Conservation (phyloP, 1,140 invertebrate genomes). For the Trachymyrmex septentrionalis region DNA sequence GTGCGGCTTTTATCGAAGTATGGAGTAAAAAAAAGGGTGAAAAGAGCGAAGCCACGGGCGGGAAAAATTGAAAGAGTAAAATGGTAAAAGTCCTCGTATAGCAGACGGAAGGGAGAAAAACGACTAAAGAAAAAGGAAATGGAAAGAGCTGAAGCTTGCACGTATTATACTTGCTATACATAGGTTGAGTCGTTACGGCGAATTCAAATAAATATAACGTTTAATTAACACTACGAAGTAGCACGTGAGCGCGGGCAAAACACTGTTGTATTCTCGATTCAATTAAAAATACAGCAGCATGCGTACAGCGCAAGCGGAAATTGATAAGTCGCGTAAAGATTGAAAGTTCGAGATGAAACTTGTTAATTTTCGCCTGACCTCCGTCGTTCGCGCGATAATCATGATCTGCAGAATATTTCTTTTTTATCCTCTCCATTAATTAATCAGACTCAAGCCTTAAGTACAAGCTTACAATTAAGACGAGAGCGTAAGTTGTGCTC, state of each 20-base stretch:
- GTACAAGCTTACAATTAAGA: constrained; percentile 8
- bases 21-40: not conserved
- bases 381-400: too few relatives aligned
- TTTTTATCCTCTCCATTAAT: not conserved
- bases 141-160: constrained; percentile 32
- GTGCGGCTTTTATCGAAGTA: constrained; percentile 39
- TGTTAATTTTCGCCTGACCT: not conserved
- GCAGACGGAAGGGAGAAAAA: not conserved
- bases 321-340: not conserved
- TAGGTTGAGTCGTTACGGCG: constrained; percentile 21
- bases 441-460: constrained; percentile 9
- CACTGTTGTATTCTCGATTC: not conserved
- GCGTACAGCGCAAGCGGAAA: not conserved
- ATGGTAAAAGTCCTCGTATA: constrained; percentile 11
- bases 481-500: not conserved
- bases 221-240: constrained; percentile 55
- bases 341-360: not conserved
- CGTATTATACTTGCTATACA: constrained; percentile 19
- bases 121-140: not conserved
- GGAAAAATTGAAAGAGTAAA: constrained; percentile 27
- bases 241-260: not conserved
- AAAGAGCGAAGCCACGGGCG: not conserved
- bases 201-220: constrained; percentile 25
- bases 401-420: not conserved
- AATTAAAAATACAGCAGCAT: not conserved